Evolutionary conservation across 2,797 vertebrate genomes (phyloP), one percentile per base, ranked within the genome.

Genomic region (Fundulus diaphanus): DNA sequence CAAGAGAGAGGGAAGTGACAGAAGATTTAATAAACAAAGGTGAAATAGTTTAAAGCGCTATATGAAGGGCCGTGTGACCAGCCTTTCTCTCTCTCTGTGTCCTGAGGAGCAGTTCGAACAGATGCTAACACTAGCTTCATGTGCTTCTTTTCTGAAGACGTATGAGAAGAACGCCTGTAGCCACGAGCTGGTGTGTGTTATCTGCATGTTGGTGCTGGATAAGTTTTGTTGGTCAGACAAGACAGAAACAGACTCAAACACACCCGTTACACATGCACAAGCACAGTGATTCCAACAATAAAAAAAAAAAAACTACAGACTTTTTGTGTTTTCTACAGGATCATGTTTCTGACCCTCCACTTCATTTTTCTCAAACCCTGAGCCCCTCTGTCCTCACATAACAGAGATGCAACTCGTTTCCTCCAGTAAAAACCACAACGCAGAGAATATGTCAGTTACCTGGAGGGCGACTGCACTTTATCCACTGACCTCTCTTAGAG

Each of bases 381-480:
- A 80, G 77, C 35, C 79, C 54, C 51, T 68, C 51, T 80, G 83
- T 82, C 77, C 79, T 76, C 68, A 81, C 56, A 54, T 69, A 54
- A 73, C 59, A 78, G 76, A 74, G 66, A 16, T 78, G 70, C 73
- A 66, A 61, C 80, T 81, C 49, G 61, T 82, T 75, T 79, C 67
- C 82, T 67, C 40, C 73, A 77, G 70, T 77, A 66, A 87, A 76
- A 80, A 82, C 29, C 59, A 73, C 81, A 82, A 85, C 74, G 82
- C 77, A 52, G 66, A 80, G 77, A 84, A 88, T 89, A 89, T 91
- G 88, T 86, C 86, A 89, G 78, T 72, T 76, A 78, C 85, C 83
- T 72, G 63, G 61, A 59, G 83, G 79, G 79, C 40, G 75, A 76
- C 51, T 82, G 79, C 80, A 83, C 74, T 88, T 86, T 84, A 84